A percentile compares a stretch with the other conserved stretches of the same genome.
These are phyloP conservation scores for Arenicola marina DNA, from an alignment of 2,888 invertebrate species.

Conservation along the genomic window DNA sequence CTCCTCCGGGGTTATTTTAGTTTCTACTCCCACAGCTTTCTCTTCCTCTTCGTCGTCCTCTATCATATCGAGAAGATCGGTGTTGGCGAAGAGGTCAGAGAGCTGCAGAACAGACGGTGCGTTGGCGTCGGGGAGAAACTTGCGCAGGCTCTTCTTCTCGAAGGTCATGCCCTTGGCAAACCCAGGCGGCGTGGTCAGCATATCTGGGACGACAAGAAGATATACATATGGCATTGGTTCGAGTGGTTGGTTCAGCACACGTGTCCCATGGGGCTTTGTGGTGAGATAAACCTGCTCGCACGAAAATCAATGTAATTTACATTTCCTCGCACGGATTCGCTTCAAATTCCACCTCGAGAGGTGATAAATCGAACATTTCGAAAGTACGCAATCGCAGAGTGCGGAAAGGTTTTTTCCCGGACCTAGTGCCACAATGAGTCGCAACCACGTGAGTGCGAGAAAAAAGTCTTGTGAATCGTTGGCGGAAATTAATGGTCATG, in stretches of 20 bases:
- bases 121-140: not conserved
- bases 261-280: not conserved
- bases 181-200: slow-evolving; percentile 72
- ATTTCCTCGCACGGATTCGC: too few species aligned
- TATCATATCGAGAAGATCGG: slow-evolving; percentile 46
- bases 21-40: not conserved
- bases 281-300: not conserved
- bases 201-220: slow-evolving; percentile 60
- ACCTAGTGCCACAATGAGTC: too few species aligned
- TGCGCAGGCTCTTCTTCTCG: slow-evolving; percentile 50
- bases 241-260: not conserved
- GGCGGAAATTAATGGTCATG: too few species aligned
- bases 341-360: not conserved
- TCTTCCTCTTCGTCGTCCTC: slow-evolving; percentile 41
- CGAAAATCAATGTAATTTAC: not conserved
- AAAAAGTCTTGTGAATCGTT: too few species aligned
- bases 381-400: too few species aligned
- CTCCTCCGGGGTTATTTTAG: not conserved
- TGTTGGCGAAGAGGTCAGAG: slow-evolving; percentile 28
- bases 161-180: slow-evolving; percentile 63
- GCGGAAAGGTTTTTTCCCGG: too few species aligned
- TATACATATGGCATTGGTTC: too few species aligned
- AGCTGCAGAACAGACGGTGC: not conserved
- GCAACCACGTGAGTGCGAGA: too few species aligned
- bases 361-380: too few species aligned